Base-by-base conservation (phyloP, 2,797 vertebrate genomes). In the Buphagus erythrorhynchus region DNA sequence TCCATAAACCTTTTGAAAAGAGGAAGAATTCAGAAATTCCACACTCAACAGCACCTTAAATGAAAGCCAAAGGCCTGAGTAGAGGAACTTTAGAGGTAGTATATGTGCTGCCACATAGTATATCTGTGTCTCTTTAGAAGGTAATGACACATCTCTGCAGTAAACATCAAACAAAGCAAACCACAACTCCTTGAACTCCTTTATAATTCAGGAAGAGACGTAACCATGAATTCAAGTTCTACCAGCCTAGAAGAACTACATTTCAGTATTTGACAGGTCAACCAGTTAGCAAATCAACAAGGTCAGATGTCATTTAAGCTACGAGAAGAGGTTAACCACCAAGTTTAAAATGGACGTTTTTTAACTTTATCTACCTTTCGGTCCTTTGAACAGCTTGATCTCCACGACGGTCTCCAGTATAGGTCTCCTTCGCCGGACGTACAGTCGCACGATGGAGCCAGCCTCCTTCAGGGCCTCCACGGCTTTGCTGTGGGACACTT, bases 401-500 rank as follows among this genome's bases (percentile, higher is more conserved):
- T 99, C 99, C 43, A 99, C 98, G 35, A 99, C 98, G 7, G 99
- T 99, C 97, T 99, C 99, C 93, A 99, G 97, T 98, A 99, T 99
- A 11, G 99, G 99, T 93, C 99, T 98, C 61, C 99, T 99, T 90
- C 99, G 98, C 16, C 99, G 99, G 31, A 99, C 99, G 5, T 99
- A 99, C 49, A 99, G 97, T 5, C 98, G 98, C 16, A 99, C 99
- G 7, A 99, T 99, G 33, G 99, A 99, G 7, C 99, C 99, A 0
- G 99, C 99, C 67, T 99, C 99, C 95, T 99, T 99, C 35, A 99
- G 98, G 14, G 99, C 99, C 95, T 99, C 99, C 49, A 99, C 99
- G 0, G 99, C 99, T 95, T 99, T 99, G 97, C 99, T 99, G 98
- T 99, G 99, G 12, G 99, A 99, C 16, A 99, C 99, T 82, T 99